These are phyloP conservation scores for Artibeus lituratus DNA, from an alignment of 2,797 vertebrate species.

Conservation along the genomic window DNA sequence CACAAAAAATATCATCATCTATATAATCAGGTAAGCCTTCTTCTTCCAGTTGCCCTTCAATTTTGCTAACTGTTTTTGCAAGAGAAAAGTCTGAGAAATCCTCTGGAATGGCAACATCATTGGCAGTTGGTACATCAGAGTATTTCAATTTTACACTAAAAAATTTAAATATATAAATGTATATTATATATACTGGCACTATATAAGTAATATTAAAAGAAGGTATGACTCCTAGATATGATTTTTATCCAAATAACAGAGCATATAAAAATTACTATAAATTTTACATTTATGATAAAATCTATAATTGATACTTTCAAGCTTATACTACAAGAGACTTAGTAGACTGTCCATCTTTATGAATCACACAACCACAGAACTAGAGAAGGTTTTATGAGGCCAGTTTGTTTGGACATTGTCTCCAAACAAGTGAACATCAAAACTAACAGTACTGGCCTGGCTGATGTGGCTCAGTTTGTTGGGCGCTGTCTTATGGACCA, in stretches of 20 bases:
- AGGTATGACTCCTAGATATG: neutral
- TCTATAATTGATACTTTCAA: slow-evolving; percentile 10
- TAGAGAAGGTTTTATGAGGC: neutral
- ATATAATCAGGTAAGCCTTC: slow-evolving; percentile 69
- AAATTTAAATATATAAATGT: neutral
- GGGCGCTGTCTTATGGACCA: no score
- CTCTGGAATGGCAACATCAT: slow-evolving; percentile 82
- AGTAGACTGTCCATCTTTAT: neutral
- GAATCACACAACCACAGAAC: neutral
- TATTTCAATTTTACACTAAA: slow-evolving; percentile 81
- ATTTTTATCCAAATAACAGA: slow-evolving; percentile 1
- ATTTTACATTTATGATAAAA: neutral
- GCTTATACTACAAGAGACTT: neutral
- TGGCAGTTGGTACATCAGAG: slow-evolving; percentile 57
- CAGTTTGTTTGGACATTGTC: neutral
- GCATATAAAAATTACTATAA: slow-evolving; percentile 45
- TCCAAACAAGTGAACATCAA: neutral
- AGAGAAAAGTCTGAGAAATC: slow-evolving; percentile 86
- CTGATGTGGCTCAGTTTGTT: neutral
- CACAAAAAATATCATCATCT: slow-evolving; percentile 83
- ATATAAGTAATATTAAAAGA: neutral
- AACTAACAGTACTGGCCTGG: neutral
- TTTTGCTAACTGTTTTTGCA: slow-evolving; percentile 85
- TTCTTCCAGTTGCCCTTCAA: slow-evolving; percentile 88
- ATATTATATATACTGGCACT: neutral